A percentile compares a stretch with the other conserved stretches of the same genome.
Evolutionary conservation across 2,888 invertebrate species (phyloP).

Genomic region (Microctonus aethiopoides): DNA sequence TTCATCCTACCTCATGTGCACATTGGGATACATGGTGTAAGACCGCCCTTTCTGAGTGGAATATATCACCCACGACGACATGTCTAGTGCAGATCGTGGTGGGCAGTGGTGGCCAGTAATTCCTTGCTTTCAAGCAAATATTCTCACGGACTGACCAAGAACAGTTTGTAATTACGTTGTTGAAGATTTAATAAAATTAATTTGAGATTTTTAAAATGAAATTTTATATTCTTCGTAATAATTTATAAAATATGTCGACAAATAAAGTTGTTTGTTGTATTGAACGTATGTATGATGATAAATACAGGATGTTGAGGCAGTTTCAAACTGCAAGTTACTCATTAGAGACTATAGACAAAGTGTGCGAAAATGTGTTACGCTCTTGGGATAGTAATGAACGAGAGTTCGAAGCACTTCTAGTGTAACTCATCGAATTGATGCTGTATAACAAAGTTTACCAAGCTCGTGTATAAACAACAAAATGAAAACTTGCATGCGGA

Average conservation of each 20-base stretch:
- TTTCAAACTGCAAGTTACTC: constrained; percentile 45
- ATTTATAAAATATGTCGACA: not conserved
- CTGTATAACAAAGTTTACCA: not conserved
- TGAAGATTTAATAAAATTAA: constrained; percentile 41
- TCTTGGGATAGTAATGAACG: constrained; percentile 41
- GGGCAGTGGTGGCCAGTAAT: constrained; percentile 51
- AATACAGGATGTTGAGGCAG: constrained; percentile 29
- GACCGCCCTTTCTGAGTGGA: constrained; percentile 37
- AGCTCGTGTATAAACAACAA: not conserved
- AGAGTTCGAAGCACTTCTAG: constrained; percentile 41
- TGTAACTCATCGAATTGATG: constrained; percentile 35
- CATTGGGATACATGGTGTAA: constrained; percentile 27
- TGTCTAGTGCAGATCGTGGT: constrained; percentile 50
- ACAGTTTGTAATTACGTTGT: constrained; percentile 42
- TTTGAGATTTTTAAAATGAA: not conserved
- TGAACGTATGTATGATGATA: constrained; percentile 21
- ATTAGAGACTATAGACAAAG: constrained; percentile 44
- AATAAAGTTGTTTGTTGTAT: not conserved
- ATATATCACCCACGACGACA: constrained; percentile 51
- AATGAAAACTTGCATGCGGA: not conserved
- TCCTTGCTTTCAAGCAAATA: constrained; percentile 45
- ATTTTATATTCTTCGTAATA: not conserved
- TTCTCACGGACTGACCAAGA: constrained; percentile 43
- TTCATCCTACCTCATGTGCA: constrained; percentile 21
- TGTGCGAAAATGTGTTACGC: constrained; percentile 44